Base-by-base conservation (phyloP, 2,797 vertebrate species). In the Scarus forsteni region DNA sequence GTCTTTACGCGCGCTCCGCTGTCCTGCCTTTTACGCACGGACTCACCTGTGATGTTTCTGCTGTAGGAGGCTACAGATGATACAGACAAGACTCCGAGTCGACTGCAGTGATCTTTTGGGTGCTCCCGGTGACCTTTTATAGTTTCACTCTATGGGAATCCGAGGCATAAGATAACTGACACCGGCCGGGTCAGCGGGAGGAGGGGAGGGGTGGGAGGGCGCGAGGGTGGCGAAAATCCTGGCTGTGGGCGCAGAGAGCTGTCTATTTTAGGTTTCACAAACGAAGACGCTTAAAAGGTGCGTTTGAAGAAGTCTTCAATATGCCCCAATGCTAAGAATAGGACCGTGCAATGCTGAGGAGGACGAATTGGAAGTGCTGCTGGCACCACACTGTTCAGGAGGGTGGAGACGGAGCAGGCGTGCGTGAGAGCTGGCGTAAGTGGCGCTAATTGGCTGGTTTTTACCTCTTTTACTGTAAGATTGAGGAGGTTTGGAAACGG, bases 281-380 rank as follows among this genome's bases (percentile, higher is more conserved):
- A 92, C 85, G 91, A 95, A 95, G 94, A 94, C 93, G 93, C 95
- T 94, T 95, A 95, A 95, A 95, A 94, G 94, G 94, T 94, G 94
- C 89, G 92, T 91, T 95, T 93, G 92, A 92, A 94, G 92, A 94
- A 92, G 88, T 92, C 91, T 88, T 89, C 75, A 84, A 86, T 92
- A 86, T 88, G 81, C 76, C 77, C 60, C 52, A 70, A 36, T 75
- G 89, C 95, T 95, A 95, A 95, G 91, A 94, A 95, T 95, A 95
- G 90, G 78, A 48, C 51, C 16, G 75, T 78, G 71, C 65, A 80
- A 72, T 94, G 92, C 93, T 94, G 91, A 93, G 82, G 81, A 83
- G 84, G 79, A 67, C 85, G 84, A 90, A 85, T 85, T 87, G 73
- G 51, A 84, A 77, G 63, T 81, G 79, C 79, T 83, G 83, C 81